Conservation (phyloP, 2,113 vertebrate species). For the Catharus bicknelli region DNA sequence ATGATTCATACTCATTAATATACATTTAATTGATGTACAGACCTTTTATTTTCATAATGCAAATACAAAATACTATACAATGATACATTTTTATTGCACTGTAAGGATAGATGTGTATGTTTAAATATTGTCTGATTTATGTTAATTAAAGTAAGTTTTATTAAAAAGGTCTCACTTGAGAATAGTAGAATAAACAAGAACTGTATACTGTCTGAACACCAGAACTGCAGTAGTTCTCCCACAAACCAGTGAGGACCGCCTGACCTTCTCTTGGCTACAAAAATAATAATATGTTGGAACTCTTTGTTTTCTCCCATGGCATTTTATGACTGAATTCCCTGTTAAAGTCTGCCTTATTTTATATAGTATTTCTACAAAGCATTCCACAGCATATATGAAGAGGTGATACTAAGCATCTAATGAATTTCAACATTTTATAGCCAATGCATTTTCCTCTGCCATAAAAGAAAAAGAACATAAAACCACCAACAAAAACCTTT, state of each 20-base stretch:
- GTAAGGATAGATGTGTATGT: slow-evolving; percentile 81
- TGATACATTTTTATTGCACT: slow-evolving; percentile 89
- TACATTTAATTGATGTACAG: slow-evolving; percentile 82
- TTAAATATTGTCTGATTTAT: slow-evolving; percentile 80
- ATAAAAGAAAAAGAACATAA: slow-evolving; percentile 52
- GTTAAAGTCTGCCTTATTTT: slow-evolving; percentile 94
- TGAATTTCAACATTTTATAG: slow-evolving; percentile 88
- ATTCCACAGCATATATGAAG: slow-evolving; percentile 81
- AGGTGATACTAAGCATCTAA: slow-evolving; percentile 78
- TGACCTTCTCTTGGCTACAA: slow-evolving; percentile 75
- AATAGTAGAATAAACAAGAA: slow-evolving; percentile 25
- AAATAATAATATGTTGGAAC: slow-evolving; percentile 73
- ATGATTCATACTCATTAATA: slow-evolving; percentile 78
- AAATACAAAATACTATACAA: slow-evolving; percentile 82
- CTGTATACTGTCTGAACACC: neutral
- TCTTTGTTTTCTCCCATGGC: slow-evolving; percentile 72
- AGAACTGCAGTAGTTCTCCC: slow-evolving; percentile 16
- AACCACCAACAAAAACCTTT: slow-evolving; percentile 38
- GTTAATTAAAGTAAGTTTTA: slow-evolving; percentile 81
- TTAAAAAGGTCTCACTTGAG: slow-evolving; percentile 66
- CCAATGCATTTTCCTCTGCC: slow-evolving; percentile 86
- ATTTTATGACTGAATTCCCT: slow-evolving; percentile 86
- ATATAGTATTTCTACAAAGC: slow-evolving; percentile 93
- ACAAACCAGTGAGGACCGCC: slow-evolving; percentile 54
- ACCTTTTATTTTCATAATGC: slow-evolving; percentile 87